phyloP scores from a whole-genome alignment of 2,113 vertebrate species.

The Phodopus roborovskii region DNA sequence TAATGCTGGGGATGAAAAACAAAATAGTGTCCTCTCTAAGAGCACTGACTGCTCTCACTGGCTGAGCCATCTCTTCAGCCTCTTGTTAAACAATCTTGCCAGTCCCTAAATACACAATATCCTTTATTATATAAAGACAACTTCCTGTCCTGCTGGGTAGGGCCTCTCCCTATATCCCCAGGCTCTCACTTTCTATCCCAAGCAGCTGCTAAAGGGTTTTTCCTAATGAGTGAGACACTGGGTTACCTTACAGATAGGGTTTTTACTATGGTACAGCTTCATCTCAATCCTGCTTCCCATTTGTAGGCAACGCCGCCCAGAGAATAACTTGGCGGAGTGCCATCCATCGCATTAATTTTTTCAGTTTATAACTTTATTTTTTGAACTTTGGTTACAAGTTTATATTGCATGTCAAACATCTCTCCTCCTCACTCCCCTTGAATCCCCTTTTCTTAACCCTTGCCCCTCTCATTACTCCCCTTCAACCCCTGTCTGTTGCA shows the following conservation, averaged over 20 bases:
- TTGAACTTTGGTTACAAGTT: not conserved
- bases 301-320: not conserved
- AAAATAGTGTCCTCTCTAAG: not conserved
- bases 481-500: not conserved
- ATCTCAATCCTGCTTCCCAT: not conserved
- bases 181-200: not conserved
- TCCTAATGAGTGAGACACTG: not conserved
- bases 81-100: not conserved
- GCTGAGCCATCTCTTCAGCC: not conserved
- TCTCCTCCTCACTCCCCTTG: not conserved
- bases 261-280: not conserved
- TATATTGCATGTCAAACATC: not conserved
- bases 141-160: not conserved
- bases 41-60: not conserved
- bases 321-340: not conserved
- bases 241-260: not conserved
- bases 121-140: not conserved
- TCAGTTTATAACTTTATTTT: not conserved
- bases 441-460: not conserved
- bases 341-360: not conserved
- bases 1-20: not conserved
- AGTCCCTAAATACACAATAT: not conserved
- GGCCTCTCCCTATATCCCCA: not conserved
- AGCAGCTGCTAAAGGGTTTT: not conserved
- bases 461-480: not conserved